These are phyloP conservation scores for Enteromius mattozi DNA, from an alignment of 2,797 vertebrate genomes.

Conservation along the genomic window DNA sequence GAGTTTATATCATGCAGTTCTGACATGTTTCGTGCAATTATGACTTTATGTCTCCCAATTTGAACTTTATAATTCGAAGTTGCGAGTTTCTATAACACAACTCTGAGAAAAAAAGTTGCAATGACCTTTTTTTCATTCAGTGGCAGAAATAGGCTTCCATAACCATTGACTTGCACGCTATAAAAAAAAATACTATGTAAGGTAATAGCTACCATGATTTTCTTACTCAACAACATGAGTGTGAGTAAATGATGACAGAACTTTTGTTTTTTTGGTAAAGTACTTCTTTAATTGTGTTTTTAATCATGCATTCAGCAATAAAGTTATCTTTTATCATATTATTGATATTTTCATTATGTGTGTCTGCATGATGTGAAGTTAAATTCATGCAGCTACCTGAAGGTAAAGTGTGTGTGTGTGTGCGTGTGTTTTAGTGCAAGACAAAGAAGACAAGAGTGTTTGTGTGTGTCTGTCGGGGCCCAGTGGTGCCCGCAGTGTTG, in stretches of 20 bases:
- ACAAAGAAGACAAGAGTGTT: not conserved
- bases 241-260: too few relatives aligned
- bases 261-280: too few relatives aligned
- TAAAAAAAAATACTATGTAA: not conserved
- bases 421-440: slow-evolving; percentile 20
- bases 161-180: not conserved
- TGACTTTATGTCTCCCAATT: too few relatives aligned
- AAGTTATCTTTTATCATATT: not conserved
- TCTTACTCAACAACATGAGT: too few relatives aligned
- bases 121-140: too few relatives aligned
- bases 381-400: not conserved
- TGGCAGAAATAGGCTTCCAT: too few relatives aligned
- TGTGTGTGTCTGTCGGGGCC: slow-evolving; percentile 54
- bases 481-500: slow-evolving; percentile 75
- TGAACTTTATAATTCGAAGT: too few relatives aligned
- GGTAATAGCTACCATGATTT: not conserved
- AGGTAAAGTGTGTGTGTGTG: not conserved
- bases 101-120: too few relatives aligned
- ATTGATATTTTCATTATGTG: slow-evolving; percentile 9
- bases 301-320: not conserved
- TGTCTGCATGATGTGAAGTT: not conserved
- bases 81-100: too few relatives aligned
- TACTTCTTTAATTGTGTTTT: not conserved
- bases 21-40: too few relatives aligned
- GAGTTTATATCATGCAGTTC: too few relatives aligned